A percentile compares a stretch with the other conserved stretches of the same genome.
phyloP scores from a whole-genome alignment of 1,140 invertebrate species.

The Physella acuta region DNA sequence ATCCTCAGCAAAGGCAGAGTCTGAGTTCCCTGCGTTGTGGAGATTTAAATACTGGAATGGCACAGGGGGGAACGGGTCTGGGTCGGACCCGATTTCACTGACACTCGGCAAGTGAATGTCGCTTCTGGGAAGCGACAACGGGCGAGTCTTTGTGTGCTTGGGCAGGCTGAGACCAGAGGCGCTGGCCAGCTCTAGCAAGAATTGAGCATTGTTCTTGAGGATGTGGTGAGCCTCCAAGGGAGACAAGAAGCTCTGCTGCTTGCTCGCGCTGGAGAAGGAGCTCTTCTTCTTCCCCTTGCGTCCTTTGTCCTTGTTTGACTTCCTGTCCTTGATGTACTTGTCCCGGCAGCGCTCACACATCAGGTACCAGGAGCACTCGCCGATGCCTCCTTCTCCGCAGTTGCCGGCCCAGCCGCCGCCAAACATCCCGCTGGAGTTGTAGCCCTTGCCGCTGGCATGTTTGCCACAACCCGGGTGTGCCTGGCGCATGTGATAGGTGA shows the following conservation, averaged over 20 bases:
- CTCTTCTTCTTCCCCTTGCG: conserved; percentile 53
- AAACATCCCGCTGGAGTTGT: conserved; percentile 82
- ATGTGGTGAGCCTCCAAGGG: conserved; percentile 72
- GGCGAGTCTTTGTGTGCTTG: conserved; percentile 38
- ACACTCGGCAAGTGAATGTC: conserved; percentile 58
- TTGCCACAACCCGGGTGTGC: conserved; percentile 87
- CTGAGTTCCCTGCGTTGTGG: conserved; percentile 51
- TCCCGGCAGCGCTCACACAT: conserved; percentile 87
- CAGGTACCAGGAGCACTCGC: conserved; percentile 85
- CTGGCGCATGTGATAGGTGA: conserved; percentile 89
- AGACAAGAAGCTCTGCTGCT: conserved; percentile 45
- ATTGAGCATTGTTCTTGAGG: conserved; percentile 92
- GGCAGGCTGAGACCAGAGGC: conserved; percentile 63
- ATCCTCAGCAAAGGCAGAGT: conserved; percentile 58
- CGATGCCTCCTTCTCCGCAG: conserved; percentile 83
- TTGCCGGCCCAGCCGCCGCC: conserved; percentile 85
- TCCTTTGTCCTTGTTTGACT: conserved; percentile 57
- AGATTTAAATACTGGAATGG: conserved; percentile 53
- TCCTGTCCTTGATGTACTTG: conserved; percentile 71
- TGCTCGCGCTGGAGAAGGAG: conserved; percentile 28
- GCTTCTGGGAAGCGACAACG: conserved; percentile 55
- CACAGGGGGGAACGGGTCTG: conserved; percentile 53
- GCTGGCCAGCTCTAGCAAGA: conserved; percentile 84
- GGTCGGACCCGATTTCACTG: conserved; percentile 48
- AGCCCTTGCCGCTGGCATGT: conserved; percentile 83